These are phyloP conservation scores for Lacanobia oleracea DNA, from an alignment of 2,888 invertebrate genomes.

Conservation along the genomic window DNA sequence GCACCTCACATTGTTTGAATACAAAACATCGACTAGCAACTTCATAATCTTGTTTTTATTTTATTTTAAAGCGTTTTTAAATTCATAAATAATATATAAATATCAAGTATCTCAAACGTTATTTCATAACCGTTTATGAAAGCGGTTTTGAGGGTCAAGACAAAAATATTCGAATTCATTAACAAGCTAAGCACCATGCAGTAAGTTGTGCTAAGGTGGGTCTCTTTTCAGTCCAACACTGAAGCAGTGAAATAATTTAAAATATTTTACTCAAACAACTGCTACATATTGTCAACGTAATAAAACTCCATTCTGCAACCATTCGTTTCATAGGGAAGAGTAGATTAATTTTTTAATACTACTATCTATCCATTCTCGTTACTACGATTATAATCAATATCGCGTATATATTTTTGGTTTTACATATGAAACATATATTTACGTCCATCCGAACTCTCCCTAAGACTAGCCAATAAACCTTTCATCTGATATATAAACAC, in stretches of 20 bases:
- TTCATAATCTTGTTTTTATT: conserved; percentile 70
- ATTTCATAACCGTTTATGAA: conserved; percentile 85
- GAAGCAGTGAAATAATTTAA: conserved; percentile 55
- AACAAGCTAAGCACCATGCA: conserved; percentile 84
- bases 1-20: conserved; percentile 65
- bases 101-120: conserved; percentile 78
- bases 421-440: conserved; percentile 66
- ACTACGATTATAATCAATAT: conserved; percentile 69
- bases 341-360: conserved; percentile 66
- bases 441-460: conserved; percentile 60
- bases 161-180: conserved; percentile 70
- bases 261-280: conserved; percentile 47
- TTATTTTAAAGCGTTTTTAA: conserved; percentile 70
- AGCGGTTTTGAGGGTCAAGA: conserved; percentile 73
- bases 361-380: conserved; percentile 64
- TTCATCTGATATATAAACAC: conserved; percentile 65
- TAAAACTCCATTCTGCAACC: conserved; percentile 65
- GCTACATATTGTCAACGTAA: conserved; percentile 53
- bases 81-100: conserved; percentile 73
- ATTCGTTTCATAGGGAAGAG: conserved; percentile 61
- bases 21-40: conserved; percentile 78
- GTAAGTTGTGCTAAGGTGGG: conserved; percentile 81
- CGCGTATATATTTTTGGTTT: conserved; percentile 78
- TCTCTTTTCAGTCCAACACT: conserved; percentile 60
- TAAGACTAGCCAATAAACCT: conserved; percentile 70